Evolutionary conservation across 2,797 vertebrate genomes (phyloP), one percentile per base, ranked within the genome.

Genomic region (Coregonus ussuriensis): DNA sequence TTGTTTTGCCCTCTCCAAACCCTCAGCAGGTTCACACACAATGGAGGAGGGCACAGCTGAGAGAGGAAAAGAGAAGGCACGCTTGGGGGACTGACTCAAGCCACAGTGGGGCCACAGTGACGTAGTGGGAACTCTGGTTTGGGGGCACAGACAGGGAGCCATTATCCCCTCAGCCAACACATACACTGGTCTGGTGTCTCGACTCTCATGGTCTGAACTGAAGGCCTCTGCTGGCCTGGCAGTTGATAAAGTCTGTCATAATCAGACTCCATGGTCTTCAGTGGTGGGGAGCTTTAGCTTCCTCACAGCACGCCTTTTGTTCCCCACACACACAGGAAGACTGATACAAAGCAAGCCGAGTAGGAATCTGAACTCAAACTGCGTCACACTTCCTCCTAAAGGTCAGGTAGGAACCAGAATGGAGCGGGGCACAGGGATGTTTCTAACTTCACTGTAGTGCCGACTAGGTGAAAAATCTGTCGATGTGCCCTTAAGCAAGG

Each of bases 381-480:
- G 82, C 75, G 74, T 92, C 90, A 88, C 72, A 81, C 82, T 90
- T 90, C 85, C 88, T 88, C 21, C 71, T 77, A 72, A 86, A 85
- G 85, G 85, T 90, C 84, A 86, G 67, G 87, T 79, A 75, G n/a
- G 75, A 85, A 76, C 54, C 1, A 71, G 74, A 86, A 80, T 53
- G 72, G 76, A 76, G 73, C 15, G 6, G 47, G 18, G 47, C 11
- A 37, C 37, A 66, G 16, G 59, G 70, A 41, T 51, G 47, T 16
- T 62, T 14, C 35, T 31, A 0, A 11, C 7, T 74, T 0, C 33
- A 66, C 76, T 65, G 62, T 71, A 56, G 29, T 7, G n/a, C n/a
- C n/a, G n/a, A n/a, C n/a, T n/a, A n/a, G n/a, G n/a, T n/a, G n/a
- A n/a, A n/a, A n/a, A n/a, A n/a, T n/a, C n/a, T n/a, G n/a, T n/a